Conservation (phyloP, 2,113 vertebrate species). For the Callaeas wilsoni region DNA sequence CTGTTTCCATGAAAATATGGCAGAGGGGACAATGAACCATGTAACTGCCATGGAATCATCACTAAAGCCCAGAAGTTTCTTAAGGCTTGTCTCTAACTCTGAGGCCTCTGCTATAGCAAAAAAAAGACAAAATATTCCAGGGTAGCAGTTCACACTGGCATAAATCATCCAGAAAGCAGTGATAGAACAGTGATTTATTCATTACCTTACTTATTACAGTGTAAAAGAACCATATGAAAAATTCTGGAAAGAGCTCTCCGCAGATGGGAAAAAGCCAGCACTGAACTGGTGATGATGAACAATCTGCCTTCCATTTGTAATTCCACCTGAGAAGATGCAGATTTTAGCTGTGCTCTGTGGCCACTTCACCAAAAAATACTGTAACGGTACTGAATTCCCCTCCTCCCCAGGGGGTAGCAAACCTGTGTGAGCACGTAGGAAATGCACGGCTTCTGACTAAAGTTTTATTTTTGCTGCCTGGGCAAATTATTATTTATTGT, state of each 20-base stretch:
- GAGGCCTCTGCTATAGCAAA: background rate
- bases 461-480: background rate
- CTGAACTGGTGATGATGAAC: background rate
- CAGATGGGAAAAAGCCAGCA: slow-evolving; percentile 5
- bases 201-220: slow-evolving; percentile 19
- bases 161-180: background rate
- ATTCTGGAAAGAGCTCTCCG: background rate
- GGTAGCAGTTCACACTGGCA: background rate
- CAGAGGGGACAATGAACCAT: background rate
- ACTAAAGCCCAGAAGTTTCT: background rate
- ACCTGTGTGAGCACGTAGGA: background rate
- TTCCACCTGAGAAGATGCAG: background rate
- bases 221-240: background rate
- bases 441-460: background rate
- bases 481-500: background rate
- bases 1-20: background rate
- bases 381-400: background rate
- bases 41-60: background rate
- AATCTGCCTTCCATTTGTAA: slow-evolving; percentile 4
- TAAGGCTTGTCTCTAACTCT: background rate
- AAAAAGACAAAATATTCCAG: background rate
- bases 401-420: background rate
- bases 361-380: background rate
- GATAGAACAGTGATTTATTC: background rate
- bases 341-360: slow-evolving; percentile 7